Conservation (phyloP, 2,113 vertebrate species). For the Entosphenus tridentatus region DNA sequence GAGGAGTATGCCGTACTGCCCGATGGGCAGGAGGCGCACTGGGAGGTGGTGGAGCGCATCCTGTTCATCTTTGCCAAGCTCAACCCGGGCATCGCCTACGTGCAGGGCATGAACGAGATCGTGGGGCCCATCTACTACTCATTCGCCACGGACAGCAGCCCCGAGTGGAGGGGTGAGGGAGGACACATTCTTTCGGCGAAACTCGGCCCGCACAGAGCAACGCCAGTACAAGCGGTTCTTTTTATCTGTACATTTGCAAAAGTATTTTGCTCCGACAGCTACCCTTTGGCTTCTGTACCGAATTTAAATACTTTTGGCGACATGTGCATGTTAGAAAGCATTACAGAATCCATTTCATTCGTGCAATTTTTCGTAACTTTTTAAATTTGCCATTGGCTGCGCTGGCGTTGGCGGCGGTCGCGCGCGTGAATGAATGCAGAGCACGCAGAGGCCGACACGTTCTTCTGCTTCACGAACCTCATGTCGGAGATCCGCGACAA, state of each 20-base stretch:
- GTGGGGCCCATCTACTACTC: neutral
- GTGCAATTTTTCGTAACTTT: too few species aligned
- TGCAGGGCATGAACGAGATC: slow-evolving; percentile 5
- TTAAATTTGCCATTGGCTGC: too few species aligned
- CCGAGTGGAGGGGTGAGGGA: slow-evolving; percentile 53
- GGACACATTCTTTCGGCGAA: neutral
- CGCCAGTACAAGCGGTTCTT: too few species aligned
- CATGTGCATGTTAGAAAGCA: too few species aligned
- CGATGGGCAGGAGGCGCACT: neutral
- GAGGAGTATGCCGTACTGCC: neutral
- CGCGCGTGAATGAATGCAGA: neutral
- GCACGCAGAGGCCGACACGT: slow-evolving; percentile 3
- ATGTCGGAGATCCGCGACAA: slow-evolving; percentile 5
- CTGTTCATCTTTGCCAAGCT: slow-evolving; percentile 4
- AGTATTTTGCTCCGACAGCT: too few species aligned
- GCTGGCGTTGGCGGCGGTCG: too few species aligned
- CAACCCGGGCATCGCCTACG: neutral
- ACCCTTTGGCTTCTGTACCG: too few species aligned
- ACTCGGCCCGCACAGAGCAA: neutral
- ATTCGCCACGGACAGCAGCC: neutral
- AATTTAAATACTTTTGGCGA: too few species aligned
- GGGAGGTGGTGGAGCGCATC: slow-evolving; percentile 3
- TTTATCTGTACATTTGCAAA: too few species aligned
- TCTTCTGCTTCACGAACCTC: slow-evolving; percentile 6
- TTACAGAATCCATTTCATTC: too few species aligned